These are phyloP conservation scores for Lutraria rhynchaena DNA, from an alignment of 1,140 invertebrate species.

Conservation along the genomic window DNA sequence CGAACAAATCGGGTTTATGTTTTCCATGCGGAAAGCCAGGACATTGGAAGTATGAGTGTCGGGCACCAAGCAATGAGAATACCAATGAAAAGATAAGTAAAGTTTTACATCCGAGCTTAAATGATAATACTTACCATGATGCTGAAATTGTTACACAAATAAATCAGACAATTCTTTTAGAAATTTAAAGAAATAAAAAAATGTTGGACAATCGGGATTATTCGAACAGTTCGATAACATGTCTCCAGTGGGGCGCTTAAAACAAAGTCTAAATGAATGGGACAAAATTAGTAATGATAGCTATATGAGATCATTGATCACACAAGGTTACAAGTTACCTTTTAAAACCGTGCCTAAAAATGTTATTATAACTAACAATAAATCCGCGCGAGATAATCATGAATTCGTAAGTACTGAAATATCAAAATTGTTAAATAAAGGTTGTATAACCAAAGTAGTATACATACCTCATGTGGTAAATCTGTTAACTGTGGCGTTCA, in stretches of 20 bases:
- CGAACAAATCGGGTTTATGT: too few relatives aligned
- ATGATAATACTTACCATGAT: neutral
- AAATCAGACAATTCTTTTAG: too few relatives aligned
- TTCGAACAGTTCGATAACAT: too few relatives aligned
- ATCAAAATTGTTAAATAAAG: constrained; percentile 7
- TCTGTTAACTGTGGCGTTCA: constrained; percentile 28
- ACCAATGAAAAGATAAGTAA: constrained; percentile 12
- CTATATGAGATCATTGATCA: neutral
- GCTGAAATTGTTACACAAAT: neutral
- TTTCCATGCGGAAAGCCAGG: too few relatives aligned
- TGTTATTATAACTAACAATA: constrained; percentile 27
- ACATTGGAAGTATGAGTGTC: neutral
- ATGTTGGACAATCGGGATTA: too few relatives aligned
- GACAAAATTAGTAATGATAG: neutral
- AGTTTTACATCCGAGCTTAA: constrained; percentile 18
- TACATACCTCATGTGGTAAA: neutral
- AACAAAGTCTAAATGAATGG: neutral
- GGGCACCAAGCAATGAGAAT: neutral
- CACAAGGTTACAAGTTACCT: constrained; percentile 12
- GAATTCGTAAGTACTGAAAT: too few relatives aligned
- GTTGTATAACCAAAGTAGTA: neutral
- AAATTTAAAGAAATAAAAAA: too few relatives aligned
- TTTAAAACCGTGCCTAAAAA: neutral
- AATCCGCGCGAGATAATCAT: constrained; percentile 35
- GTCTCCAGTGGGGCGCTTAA: neutral